Evolutionary conservation across 2,888 invertebrate genomes (phyloP).

Genomic region (Tinea trinotella): DNA sequence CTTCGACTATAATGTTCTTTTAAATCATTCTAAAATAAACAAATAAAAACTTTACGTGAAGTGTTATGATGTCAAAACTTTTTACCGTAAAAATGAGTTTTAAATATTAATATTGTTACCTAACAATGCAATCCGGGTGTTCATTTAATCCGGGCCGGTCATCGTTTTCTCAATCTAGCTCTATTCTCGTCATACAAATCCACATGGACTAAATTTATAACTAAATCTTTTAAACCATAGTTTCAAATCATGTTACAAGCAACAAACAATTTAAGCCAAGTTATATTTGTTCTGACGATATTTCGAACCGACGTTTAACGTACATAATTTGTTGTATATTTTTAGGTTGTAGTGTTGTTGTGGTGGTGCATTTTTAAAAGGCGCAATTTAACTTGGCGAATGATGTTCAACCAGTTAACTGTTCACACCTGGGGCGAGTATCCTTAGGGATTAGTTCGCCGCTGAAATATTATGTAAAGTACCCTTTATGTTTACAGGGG

Average conservation of each 20-base stretch:
- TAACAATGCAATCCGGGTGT: not conserved
- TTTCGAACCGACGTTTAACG: not conserved
- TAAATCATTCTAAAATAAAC: no score
- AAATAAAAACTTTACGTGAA: no score
- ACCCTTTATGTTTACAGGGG: not conserved
- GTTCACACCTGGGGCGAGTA: conserved; percentile 9
- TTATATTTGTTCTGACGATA: not conserved
- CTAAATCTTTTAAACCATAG: not conserved
- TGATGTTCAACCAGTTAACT: conserved; percentile 18
- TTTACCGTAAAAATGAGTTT: no score
- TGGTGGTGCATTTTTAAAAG: conserved; percentile 21
- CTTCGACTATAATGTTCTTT: no score
- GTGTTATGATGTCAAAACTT: no score
- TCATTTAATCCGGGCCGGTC: not conserved
- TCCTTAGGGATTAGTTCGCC: not conserved
- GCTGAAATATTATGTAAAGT: conserved; percentile 10
- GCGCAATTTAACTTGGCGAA: conserved; percentile 23
- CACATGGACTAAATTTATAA: not conserved
- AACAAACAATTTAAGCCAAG: not conserved
- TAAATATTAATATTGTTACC: not conserved
- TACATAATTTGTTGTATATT: not conserved
- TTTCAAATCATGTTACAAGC: not conserved
- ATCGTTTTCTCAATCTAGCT: not conserved
- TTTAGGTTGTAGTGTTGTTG: not conserved
- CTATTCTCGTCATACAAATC: not conserved